These are phyloP conservation scores for Ciconia maguari DNA, from an alignment of 2,113 vertebrate species.

Conservation along the genomic window DNA sequence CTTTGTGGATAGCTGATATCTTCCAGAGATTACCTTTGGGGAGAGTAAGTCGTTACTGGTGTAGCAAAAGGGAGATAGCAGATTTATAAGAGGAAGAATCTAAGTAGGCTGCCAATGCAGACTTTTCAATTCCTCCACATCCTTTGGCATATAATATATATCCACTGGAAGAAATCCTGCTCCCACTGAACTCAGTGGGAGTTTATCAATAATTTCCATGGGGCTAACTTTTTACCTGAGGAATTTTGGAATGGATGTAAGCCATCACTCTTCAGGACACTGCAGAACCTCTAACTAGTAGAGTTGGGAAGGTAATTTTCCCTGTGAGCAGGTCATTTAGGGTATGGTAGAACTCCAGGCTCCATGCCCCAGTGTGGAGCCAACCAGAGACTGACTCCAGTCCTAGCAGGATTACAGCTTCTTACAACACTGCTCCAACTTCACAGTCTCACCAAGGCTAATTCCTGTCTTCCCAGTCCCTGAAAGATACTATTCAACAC, in stretches of 20 bases:
- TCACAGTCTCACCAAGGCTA: neutral
- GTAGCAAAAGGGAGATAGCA: neutral
- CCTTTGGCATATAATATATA: neutral
- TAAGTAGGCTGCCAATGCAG: neutral
- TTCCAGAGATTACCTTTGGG: neutral
- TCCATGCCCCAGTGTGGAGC: neutral
- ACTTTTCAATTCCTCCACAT: neutral
- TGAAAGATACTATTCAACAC: neutral
- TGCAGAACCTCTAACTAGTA: neutral
- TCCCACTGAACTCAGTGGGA: neutral
- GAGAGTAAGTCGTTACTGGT: neutral
- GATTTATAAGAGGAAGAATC: neutral
- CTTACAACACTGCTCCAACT: neutral
- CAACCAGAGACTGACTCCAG: neutral
- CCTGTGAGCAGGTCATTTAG: neutral
- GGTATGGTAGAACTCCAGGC: neutral
- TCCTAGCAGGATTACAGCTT: neutral
- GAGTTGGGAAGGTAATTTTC: neutral
- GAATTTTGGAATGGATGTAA: neutral
- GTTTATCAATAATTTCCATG: neutral
- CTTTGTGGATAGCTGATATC: neutral
- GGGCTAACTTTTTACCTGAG: neutral
- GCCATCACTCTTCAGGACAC: neutral
- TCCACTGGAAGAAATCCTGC: neutral
- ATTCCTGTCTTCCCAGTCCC: neutral